Evolutionary conservation across 2,888 invertebrate genomes (phyloP).

Genomic region (Branchipolynoe longqiensis): DNA sequence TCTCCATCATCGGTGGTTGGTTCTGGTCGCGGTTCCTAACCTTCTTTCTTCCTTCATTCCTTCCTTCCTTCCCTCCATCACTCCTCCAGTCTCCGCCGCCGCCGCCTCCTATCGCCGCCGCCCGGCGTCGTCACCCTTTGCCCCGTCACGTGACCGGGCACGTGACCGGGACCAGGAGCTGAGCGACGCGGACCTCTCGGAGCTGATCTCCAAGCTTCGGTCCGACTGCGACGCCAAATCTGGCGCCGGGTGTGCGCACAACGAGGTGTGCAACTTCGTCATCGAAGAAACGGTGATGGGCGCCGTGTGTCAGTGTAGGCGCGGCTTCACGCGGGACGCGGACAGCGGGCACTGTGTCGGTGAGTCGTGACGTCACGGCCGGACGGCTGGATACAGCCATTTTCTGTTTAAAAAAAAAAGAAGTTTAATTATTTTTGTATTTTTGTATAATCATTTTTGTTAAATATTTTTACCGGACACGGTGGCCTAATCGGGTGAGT

Average conservation of each 20-base stretch:
- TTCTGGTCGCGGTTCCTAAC: background rate
- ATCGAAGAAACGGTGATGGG: slow-evolving; percentile 23
- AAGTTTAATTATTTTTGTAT: too few relatives aligned
- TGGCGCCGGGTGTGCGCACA: slow-evolving; percentile 13
- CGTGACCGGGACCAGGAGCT: background rate
- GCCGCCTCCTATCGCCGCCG: background rate
- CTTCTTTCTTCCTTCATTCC: background rate
- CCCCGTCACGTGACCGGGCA: background rate
- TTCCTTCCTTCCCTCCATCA: too few relatives aligned
- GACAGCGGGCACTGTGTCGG: background rate
- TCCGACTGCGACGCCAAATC: slow-evolving; percentile 30
- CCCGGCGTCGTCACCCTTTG: background rate
- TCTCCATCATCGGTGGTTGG: background rate
- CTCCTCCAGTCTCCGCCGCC: background rate
- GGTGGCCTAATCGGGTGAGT: too few relatives aligned
- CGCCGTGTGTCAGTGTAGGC: slow-evolving; percentile 8
- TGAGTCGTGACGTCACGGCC: too few relatives aligned
- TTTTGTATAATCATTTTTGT: too few relatives aligned
- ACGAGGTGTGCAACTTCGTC: slow-evolving; percentile 34
- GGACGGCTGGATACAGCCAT: too few relatives aligned
- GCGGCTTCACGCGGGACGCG: slow-evolving; percentile 18
- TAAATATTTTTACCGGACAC: too few relatives aligned
- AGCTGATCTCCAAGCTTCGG: slow-evolving; percentile 5
- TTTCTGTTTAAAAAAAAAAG: too few relatives aligned
- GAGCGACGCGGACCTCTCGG: background rate